Conservation (phyloP, 2,888 invertebrate genomes). For the Exocentrus adspersus region DNA sequence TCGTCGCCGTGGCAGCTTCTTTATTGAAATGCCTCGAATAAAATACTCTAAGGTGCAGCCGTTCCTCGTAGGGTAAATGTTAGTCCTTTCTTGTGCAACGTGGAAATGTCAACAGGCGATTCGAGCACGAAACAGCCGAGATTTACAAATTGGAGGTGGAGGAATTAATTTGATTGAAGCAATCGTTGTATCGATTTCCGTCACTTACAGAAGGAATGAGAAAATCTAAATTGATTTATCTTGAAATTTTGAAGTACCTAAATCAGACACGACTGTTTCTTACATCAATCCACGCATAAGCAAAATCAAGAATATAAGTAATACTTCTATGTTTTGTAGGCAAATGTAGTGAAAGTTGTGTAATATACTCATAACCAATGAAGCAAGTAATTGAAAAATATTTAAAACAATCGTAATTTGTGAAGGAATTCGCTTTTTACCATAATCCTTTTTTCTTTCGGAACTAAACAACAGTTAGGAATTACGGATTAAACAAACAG, state of each 20-base stretch:
- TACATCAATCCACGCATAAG: too few relatives aligned
- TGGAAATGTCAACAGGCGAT: constrained; percentile 41
- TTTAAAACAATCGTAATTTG: background rate
- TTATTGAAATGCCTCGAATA: constrained; percentile 35
- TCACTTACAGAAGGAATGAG: too few relatives aligned
- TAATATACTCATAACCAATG: background rate
- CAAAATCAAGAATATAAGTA: background rate
- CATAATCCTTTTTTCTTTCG: too few relatives aligned
- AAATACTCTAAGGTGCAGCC: constrained; percentile 33
- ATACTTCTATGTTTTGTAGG: background rate
- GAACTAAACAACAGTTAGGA: background rate
- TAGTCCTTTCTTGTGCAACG: constrained; percentile 34
- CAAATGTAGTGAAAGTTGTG: background rate
- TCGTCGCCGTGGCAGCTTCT: constrained; percentile 35
- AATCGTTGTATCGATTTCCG: too few relatives aligned
- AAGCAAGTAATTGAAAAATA: constrained; percentile 1
- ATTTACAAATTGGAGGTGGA: constrained; percentile 29
- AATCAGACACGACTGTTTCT: too few relatives aligned
- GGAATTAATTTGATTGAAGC: constrained; percentile 6
- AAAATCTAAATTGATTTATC: too few relatives aligned
- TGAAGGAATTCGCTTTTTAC: background rate
- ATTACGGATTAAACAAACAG: background rate
- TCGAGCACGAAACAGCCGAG: constrained; percentile 31
- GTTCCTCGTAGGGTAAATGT: constrained; percentile 33
- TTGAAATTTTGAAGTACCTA: too few relatives aligned